Evolutionary conservation across 64 coral and sea anemone species (phyloP), one percentile per base, ranked within the genome.

Genomic region (Stichodactyla mertensii): DNA sequence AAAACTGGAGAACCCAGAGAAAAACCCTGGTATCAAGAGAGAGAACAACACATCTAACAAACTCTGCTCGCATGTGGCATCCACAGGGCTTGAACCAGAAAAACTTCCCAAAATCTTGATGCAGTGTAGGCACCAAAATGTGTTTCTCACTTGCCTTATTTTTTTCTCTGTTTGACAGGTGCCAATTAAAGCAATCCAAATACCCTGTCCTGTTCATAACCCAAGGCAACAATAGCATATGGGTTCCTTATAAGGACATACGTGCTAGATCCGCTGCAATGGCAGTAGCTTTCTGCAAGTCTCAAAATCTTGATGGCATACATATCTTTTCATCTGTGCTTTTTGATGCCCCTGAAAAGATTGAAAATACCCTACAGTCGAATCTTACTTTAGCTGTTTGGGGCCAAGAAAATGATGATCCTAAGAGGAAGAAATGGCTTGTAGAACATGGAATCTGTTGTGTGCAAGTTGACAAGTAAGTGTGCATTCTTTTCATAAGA

Each of bases 141-240:
- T 20, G n/a, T 77, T 13, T n/a, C 22, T 77, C 10, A 51, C 0
- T 6, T 79, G 77, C 51, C 11, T 79, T 7, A 11, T 64, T 7
- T n/a, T 26, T n/a, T 77, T 79, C 24, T 78, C 24, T 78, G 9
- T 20, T 26, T 79, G 77, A 52, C 28, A 79, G 77, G 77, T 51
- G 64, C 51, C 84, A 83, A 19, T 74, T 60, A 24, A 91, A 91
- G 10, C 89, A 91, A 58, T 77, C 85, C 84, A 86, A 58, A 26
- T 82, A 86, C 55, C 89, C 84, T 64, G 89, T 91, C 6, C 11
- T 79, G 5, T 26, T 91, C 70, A 74, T 91, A 16, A 81, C 84
- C 0, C 79, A 77, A 53, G 71, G 84, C 26, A 86, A 80, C 55
- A 91, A 86, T n/a, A 51, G 22, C 12, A 4, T 55, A 11, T 91